Base-by-base conservation (phyloP, 2,888 invertebrate species). In the Anoplius nigerrimus region DNA sequence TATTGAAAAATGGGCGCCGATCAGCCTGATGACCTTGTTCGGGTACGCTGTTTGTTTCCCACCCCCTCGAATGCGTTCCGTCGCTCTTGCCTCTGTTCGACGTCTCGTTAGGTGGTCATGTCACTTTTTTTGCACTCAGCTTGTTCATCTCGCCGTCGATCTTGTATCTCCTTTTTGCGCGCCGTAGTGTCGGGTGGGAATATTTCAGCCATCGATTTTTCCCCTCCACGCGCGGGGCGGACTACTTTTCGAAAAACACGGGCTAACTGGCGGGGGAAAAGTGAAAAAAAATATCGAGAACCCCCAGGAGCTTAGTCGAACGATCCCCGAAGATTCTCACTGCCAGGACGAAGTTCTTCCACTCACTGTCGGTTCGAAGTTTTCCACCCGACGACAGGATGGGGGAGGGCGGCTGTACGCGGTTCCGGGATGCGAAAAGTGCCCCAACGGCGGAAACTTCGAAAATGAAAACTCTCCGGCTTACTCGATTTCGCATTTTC, bases 1-100 rank as follows among this genome's bases (percentile, higher is more conserved):
- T 20, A 43, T 46, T 58, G 57, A 58, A 58, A 58, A 58, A 58
- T 58, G 57, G n/a, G 46, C 24, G 48, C 48, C 48, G 48, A 48
- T 16, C 16, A 48, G n/a, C 48, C 48, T 48, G 34, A 34, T 34
- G 34, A 34, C 34, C 34, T 34, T 34, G 34, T 34, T 34, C 34
- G 34, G 34, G 24, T 11, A 11, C 1, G 34, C 34, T 34, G 34
- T 34, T 34, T 34, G 34, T 34, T 34, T 34, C 34, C 11, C 34
- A 11, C 6, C 34, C 34, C 34, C 1, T 34, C n/a, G n/a, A 34
- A 1, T 13, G 11, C 34, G 34, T 34, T 34, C 34, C 1, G 11
- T 8, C 11, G 34, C 27, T 34, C 34, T 34, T 6, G 34, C 34
- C 6, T 6, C 34, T 34, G 34, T 34, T 34, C 34, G 34, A 34